Evolutionary conservation across 2,113 vertebrate genomes (phyloP), one percentile per base, ranked within the genome.

Genomic region (Patagioenas fasciata): DNA sequence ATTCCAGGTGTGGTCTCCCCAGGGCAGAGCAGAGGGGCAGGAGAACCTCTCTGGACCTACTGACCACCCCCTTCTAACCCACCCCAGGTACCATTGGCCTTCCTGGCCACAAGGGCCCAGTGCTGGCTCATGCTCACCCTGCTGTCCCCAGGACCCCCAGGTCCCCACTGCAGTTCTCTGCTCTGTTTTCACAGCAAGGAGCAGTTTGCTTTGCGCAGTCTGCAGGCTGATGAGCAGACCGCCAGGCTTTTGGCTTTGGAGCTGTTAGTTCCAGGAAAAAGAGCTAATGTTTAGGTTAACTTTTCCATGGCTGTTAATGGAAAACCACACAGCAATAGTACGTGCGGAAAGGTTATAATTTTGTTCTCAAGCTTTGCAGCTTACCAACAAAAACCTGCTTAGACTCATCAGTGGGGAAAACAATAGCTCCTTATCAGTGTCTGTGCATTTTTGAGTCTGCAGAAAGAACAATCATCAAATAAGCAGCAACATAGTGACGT

Each of bases 241-340:
- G 12, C n/a, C 2, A 20, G 66, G 44, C n/a, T 89, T 54, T 57
- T 95, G 91, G 91, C 93, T 86, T 16, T 8, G 25, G n/a, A 42
- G 62, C 78, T 77, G 34, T 26, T 6, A 66, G 82, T 94, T 96
- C 94, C 96, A 95, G 93, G 92, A 93, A 95, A 85, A 79, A 83
- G 50, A 89, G 64, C 67, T 66, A 7, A 89, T 28, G 64, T 87
- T 93, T 89, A 91, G 78, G 89, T 93, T 95, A 85, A 95, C 80
- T 96, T 96, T 97, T 96, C 96, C 94, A 96, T 24, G 42, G 66
- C 62, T 72, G 24, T 50, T 85, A 71, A 83, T 71, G 89, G 87
- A 85, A 95, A 95, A 92, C 58, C 92, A 54, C 73, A 70, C 23
- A 20, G 82, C 83, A 66, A 18, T 2, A 29, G 34, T 7, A 29